A percentile compares a stretch with the other conserved stretches of the same genome.
Conservation (phyloP, 1,140 invertebrate genomes). For the Panulirus ornatus region DNA sequence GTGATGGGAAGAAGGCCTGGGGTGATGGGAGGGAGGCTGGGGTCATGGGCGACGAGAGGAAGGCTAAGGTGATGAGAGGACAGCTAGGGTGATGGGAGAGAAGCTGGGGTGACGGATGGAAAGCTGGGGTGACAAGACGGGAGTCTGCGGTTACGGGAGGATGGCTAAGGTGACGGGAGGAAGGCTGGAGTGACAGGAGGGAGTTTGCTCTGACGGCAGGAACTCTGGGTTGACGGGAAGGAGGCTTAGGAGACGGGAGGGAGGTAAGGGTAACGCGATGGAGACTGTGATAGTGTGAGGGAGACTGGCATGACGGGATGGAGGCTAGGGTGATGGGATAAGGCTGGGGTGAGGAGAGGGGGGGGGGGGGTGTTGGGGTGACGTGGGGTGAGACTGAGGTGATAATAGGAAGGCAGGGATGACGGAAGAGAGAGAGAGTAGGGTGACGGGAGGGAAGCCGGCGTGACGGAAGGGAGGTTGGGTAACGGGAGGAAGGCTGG, state of each 20-base stretch:
- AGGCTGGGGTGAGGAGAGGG: not conserved
- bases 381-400: not conserved
- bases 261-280: too few species aligned
- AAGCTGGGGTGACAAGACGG: too few species aligned
- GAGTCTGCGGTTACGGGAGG: not conserved
- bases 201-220: too few species aligned
- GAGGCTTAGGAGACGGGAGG: not conserved
- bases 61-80: not conserved
- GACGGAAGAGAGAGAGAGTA: not conserved
- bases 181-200: too few species aligned
- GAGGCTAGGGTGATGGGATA: not conserved
- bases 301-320: too few species aligned
- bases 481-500: not conserved
- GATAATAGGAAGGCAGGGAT: not conserved
- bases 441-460: not conserved
- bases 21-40: conserved; percentile 20
- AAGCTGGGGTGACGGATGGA: not conserved
- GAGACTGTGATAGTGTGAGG: too few species aligned
- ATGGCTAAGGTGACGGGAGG: not conserved
- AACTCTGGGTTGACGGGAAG: too few species aligned
- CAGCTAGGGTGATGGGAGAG: not conserved
- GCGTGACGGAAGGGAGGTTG: not conserved
- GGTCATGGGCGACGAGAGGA: not conserved
- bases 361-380: not conserved
- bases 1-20: not conserved